Percentiles rank a stretch among this genome's conserved stretches.
These are phyloP conservation scores for Odocoileus hemionus DNA, from an alignment of 2,113 vertebrate genomes.

Conservation along the genomic window DNA sequence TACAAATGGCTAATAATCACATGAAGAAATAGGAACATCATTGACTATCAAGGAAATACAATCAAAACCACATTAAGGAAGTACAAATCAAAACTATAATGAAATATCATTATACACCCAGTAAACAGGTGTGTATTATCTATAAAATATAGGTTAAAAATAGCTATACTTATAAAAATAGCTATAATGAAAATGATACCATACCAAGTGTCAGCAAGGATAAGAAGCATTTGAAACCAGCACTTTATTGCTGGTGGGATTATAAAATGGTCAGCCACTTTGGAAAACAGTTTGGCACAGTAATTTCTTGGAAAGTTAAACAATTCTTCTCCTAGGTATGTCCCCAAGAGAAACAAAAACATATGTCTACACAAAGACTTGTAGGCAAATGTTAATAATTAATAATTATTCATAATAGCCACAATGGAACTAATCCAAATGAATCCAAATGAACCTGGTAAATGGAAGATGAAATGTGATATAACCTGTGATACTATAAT, in stretches of 20 bases:
- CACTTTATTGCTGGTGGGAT: not conserved
- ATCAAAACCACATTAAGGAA: not conserved
- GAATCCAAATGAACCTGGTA: not conserved
- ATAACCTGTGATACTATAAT: not conserved
- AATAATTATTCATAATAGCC: not conserved
- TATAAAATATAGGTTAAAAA: not conserved
- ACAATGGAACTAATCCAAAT: not conserved
- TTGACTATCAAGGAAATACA: not conserved
- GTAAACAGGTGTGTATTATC: too few species aligned
- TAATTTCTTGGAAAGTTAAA: not conserved
- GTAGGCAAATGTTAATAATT: not conserved
- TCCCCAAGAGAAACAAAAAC: not conserved
- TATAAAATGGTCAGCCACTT: not conserved
- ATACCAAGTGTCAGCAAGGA: not conserved
- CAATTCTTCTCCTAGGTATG: not conserved
- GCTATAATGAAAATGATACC: not conserved
- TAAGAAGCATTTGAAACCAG: not conserved
- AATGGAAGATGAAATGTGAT: not conserved
- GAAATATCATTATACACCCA: not conserved
- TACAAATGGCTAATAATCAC: not conserved
- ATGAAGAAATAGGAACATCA: not conserved
- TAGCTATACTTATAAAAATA: not conserved
- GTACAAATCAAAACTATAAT: not conserved
- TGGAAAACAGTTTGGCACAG: not conserved
- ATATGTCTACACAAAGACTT: not conserved